phyloP scores from a whole-genome alignment of 2,888 invertebrate species.

The Smittia sp. region DNA sequence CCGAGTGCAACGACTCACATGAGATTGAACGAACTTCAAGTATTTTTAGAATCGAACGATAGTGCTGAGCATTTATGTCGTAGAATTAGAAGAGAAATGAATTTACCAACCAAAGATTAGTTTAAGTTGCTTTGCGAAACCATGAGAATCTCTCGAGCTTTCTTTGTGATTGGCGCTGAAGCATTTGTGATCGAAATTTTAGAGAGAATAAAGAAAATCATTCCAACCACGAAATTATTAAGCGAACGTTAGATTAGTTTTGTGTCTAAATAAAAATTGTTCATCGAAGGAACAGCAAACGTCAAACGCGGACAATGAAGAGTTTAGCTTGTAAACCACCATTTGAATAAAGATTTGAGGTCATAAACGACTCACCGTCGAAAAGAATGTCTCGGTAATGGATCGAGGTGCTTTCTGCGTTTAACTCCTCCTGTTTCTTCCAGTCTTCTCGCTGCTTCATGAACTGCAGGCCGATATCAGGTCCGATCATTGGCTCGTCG shows the following conservation, averaged over 20 bases:
- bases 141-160: background rate
- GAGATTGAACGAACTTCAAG: background rate
- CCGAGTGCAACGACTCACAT: background rate
- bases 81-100: background rate
- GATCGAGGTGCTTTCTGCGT: constrained; percentile 69
- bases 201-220: background rate
- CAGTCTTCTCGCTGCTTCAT: constrained; percentile 58
- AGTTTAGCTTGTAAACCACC: too few species aligned
- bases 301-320: too few species aligned
- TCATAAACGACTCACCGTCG: constrained; percentile 74
- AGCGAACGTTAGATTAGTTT: too few species aligned
- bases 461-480: background rate
- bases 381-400: constrained; percentile 92
- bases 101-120: background rate
- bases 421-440: constrained; percentile 78
- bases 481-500: background rate
- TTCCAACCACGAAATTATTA: background rate
- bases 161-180: background rate
- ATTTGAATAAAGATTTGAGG: too few species aligned
- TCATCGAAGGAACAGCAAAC: too few species aligned
- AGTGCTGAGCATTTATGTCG: constrained; percentile 2
- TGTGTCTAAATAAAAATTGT: too few species aligned
- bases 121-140: constrained; percentile 1
- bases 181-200: background rate
- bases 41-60: background rate